Evolutionary conservation across 2,797 vertebrate species (phyloP), one percentile per base, ranked within the genome.

Genomic region (Acrossocheilus wenchowensis): DNA sequence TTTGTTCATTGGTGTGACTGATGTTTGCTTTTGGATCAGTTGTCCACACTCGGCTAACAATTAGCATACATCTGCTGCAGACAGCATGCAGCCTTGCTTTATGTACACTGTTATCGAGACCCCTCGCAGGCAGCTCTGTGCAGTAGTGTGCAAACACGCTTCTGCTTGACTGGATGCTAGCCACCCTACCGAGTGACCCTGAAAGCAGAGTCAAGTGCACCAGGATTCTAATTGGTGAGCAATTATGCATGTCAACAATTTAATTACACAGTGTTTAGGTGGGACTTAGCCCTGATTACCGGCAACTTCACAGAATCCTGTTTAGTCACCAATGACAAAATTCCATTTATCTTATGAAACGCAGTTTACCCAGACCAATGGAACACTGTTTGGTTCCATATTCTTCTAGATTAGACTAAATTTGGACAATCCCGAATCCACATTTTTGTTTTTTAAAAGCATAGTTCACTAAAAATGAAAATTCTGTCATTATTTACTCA

Each of bases 41-140:
- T 84, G 83, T 87, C 84, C 90, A 81, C 85, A 78, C 71, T 30
- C 79, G 11, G 91, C 88, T 86, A 89, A 88, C 89, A 91, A 95
- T 95, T 93, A 94, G 89, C 88, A 94, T 93, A 92, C 92, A 93
- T 93, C 85, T 91, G 87, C 77, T 69, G 86, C 90, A 90, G 86
- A 82, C 85, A 83, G 88, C 78, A 87, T 64, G 71, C 89, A 87
- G 88, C 87, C 89, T 85, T 88, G 90, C 89, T 88, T 93, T 93
- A 93, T 93, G 87, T 88, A 86, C 88, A 81, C 90, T 93, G 90
- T 89, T 88, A 85, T 92, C 84, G 89, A 93, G 91, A 84, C 66
- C 73, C 90, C 88, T 88, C 85, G 80, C 88, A 91, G 90, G 91
- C 91, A 91, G 90, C 88, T 89, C 77, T 30, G 84, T 88, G 87